phyloP scores from a whole-genome alignment of 2,888 invertebrate genomes.

The Tortricodes alternella region DNA sequence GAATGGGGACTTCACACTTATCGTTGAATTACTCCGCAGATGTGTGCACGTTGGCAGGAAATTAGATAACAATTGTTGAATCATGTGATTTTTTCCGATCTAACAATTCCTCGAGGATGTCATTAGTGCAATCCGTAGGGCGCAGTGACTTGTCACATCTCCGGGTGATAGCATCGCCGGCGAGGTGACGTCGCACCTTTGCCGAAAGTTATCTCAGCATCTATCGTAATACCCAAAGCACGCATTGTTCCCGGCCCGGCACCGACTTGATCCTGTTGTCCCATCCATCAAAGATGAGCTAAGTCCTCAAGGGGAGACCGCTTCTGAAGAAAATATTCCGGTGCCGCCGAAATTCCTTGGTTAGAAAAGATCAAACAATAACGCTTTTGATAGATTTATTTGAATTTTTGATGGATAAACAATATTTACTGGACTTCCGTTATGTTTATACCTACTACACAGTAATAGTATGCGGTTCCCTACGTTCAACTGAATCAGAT shows the following conservation, averaged over 20 bases:
- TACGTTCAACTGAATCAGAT: too few species aligned
- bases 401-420: constrained; percentile 7
- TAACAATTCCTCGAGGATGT: constrained; percentile 45
- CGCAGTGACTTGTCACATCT: constrained; percentile 56
- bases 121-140: constrained; percentile 49
- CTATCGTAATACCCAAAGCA: constrained; percentile 37
- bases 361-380: neutral
- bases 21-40: too few species aligned
- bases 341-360: constrained; percentile 13
- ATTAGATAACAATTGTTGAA: too few species aligned
- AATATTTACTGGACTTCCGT: too few species aligned
- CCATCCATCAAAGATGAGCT: constrained; percentile 26
- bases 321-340: constrained; percentile 36
- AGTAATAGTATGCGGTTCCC: too few species aligned
- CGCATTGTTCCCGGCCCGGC: constrained; percentile 25
- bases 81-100: constrained; percentile 35
- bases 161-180: constrained; percentile 47
- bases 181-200: constrained; percentile 68
- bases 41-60: too few species aligned
- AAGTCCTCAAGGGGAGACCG: constrained; percentile 65
- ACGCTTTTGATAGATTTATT: neutral
- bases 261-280: constrained; percentile 26
- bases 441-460: too few species aligned
- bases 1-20: too few species aligned
- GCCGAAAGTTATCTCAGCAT: constrained; percentile 64